Evolutionary conservation across 2,797 vertebrate genomes (phyloP).

Genomic region (Cheirogaleus major): DNA sequence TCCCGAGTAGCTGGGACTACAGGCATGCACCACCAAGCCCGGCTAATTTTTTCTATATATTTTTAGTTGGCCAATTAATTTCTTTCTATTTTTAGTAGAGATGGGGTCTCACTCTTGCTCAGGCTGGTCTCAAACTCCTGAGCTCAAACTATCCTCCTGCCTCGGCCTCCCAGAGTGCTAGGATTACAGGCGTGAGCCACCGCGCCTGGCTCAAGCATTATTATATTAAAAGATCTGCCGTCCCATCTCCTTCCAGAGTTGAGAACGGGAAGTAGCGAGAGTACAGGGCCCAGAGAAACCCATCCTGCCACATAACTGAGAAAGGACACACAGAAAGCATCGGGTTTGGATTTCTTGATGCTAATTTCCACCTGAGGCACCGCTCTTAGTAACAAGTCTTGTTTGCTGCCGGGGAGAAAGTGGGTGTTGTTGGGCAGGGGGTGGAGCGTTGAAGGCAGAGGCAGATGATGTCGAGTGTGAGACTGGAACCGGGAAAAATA

Average conservation of each 20-base stretch:
- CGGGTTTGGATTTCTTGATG: not conserved
- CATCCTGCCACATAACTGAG: not conserved
- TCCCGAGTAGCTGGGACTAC: too few species aligned
- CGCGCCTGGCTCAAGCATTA: not conserved
- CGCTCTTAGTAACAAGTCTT: not conserved
- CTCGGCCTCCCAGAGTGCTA: too few species aligned
- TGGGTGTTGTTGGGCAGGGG: not conserved
- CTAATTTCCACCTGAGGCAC: not conserved
- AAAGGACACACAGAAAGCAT: not conserved
- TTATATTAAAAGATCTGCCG: not conserved
- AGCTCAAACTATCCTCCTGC: too few species aligned
- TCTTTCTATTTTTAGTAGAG: too few species aligned
- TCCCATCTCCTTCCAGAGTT: not conserved
- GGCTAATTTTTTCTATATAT: too few species aligned
- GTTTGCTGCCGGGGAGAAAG: not conserved
- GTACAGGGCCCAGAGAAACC: not conserved
- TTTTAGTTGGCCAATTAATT: too few species aligned
- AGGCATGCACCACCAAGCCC: too few species aligned
- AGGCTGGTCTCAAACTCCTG: too few species aligned
- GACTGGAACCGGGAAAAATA: not conserved
- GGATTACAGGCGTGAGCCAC: too few species aligned
- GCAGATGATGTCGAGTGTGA: not conserved
- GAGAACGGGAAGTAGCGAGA: not conserved
- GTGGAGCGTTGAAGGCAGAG: not conserved
- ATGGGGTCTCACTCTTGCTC: too few species aligned